phyloP scores from a whole-genome alignment of 1,140 invertebrate genomes.

The Magallana angulata region DNA sequence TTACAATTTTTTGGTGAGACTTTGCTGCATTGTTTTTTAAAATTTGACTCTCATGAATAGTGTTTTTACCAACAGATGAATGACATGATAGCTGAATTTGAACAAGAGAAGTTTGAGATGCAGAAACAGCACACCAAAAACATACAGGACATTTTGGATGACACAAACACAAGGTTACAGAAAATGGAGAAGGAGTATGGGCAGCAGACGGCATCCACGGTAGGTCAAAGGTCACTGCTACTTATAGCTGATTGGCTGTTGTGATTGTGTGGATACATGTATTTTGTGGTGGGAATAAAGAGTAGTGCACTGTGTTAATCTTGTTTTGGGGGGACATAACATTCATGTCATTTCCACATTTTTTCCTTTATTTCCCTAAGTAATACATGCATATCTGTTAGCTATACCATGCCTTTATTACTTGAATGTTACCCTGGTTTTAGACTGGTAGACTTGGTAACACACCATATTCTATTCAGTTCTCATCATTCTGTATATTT shows the following conservation, averaged over 20 bases:
- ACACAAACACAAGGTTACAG: slow-evolving; percentile 76
- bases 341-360: no score
- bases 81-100: slow-evolving; percentile 75
- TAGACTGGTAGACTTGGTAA: no score
- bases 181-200: slow-evolving; percentile 79
- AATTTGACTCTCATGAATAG: no score
- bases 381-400: no score
- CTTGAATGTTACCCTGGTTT: no score
- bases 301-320: not conserved
- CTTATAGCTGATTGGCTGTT: not conserved
- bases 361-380: no score
- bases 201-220: slow-evolving; percentile 74
- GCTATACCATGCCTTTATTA: no score
- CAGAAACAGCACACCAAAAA: slow-evolving; percentile 79
- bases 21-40: no score
- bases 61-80: slow-evolving; percentile 65
- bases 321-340: not conserved
- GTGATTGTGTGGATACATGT: not conserved
- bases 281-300: slow-evolving; percentile 21
- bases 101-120: slow-evolving; percentile 79
- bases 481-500: no score
- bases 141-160: slow-evolving; percentile 79
- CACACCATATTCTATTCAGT: no score
- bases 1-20: no score
- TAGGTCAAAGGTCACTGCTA: slow-evolving; percentile 57